Evolutionary conservation across 2,888 invertebrate species (phyloP).

Genomic region (Agriopis leucophaearia): DNA sequence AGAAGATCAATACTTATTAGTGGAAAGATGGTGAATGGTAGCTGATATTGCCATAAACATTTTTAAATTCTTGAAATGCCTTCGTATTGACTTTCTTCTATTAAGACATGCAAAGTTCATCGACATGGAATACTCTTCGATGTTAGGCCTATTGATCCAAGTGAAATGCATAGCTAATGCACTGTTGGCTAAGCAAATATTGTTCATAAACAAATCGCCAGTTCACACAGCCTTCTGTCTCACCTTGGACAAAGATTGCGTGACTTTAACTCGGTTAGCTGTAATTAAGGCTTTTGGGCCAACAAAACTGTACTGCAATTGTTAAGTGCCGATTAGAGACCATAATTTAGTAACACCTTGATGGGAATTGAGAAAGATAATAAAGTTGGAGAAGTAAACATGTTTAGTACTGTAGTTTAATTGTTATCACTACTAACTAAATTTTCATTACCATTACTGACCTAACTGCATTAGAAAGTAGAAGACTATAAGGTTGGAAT

Average conservation of each 20-base stretch:
- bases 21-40: no score
- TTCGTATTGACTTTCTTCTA: neutral
- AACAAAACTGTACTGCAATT: slow-evolving; percentile 54
- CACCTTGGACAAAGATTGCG: slow-evolving; percentile 67
- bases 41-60: neutral
- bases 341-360: slow-evolving; percentile 45
- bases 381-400: slow-evolving; percentile 16
- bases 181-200: slow-evolving; percentile 27
- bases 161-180: slow-evolving; percentile 16
- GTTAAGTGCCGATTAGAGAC: slow-evolving; percentile 44
- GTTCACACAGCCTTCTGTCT: slow-evolving; percentile 68
- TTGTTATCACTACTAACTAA: slow-evolving; percentile 18
- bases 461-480: slow-evolving; percentile 6
- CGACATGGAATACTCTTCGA: slow-evolving; percentile 2
- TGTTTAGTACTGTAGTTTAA: slow-evolving; percentile 6
- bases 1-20: neutral
- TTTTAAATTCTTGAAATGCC: neutral
- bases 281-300: slow-evolving; percentile 68
- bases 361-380: slow-evolving; percentile 32
- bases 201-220: slow-evolving; percentile 52
- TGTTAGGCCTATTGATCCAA: slow-evolving; percentile 8
- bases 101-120: neutral
- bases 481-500: neutral
- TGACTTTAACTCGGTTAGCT: slow-evolving; percentile 60
- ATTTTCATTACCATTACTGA: slow-evolving; percentile 3